A percentile compares a stretch with the other conserved stretches of the same genome.
Evolutionary conservation across 2,888 invertebrate species (phyloP).

Genomic region (Marronus borbonicus): DNA sequence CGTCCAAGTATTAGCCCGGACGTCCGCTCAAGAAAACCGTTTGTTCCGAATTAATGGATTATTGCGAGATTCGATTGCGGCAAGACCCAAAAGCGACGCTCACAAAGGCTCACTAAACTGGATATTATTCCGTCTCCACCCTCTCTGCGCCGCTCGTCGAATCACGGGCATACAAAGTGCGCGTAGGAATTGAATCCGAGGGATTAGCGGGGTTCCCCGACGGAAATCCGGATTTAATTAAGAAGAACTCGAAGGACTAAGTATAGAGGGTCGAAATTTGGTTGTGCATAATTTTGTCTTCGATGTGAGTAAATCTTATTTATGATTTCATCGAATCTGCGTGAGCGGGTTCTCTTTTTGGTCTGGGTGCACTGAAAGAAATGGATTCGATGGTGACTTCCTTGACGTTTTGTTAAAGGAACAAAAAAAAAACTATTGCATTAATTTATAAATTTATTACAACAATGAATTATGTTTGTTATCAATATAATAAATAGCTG

Average conservation of each 20-base stretch:
- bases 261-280: conserved; percentile 18
- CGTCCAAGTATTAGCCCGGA: conserved; percentile 17
- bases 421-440: no score
- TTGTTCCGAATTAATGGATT: conserved; percentile 41
- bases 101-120: conserved; percentile 36
- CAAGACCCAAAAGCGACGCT: conserved; percentile 31
- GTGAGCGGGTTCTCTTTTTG: not conserved
- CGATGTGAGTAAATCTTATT: conserved; percentile 24
- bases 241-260: conserved; percentile 31
- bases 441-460: no score
- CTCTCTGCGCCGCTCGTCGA: not conserved
- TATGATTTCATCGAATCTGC: conserved; percentile 3
- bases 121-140: conserved; percentile 24
- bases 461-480: no score
- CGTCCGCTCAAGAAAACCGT: conserved; percentile 32
- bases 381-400: not conserved
- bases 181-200: conserved; percentile 33
- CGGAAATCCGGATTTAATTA: conserved; percentile 28
- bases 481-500: no score
- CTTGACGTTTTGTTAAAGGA: no score
- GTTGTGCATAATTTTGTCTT: conserved; percentile 23
- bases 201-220: conserved; percentile 22
- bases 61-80: conserved; percentile 36
- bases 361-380: not conserved
- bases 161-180: conserved; percentile 22